Conservation (phyloP, 2,113 vertebrate genomes). For the Campylomormyrus tamandua region DNA sequence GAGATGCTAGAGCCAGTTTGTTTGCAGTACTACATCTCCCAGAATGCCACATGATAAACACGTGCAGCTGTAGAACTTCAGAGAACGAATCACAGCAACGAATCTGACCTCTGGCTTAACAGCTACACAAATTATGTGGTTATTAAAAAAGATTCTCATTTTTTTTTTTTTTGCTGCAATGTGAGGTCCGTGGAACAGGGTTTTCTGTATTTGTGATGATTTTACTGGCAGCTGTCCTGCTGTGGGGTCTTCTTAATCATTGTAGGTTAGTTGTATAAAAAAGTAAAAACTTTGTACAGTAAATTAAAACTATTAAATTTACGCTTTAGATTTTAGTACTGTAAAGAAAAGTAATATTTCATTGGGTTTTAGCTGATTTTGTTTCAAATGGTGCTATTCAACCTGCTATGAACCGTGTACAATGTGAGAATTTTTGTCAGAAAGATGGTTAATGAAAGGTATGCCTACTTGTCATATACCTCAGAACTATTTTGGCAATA, state of each 20-base stretch:
- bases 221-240: constrained; percentile 91
- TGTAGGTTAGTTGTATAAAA: constrained; percentile 76
- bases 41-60: background rate
- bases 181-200: constrained; percentile 74
- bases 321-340: constrained; percentile 89
- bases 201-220: constrained; percentile 58
- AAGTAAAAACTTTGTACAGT: constrained; percentile 83
- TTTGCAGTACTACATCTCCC: background rate
- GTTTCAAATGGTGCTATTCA: constrained; percentile 93
- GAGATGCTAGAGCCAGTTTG: background rate
- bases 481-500: constrained; percentile 98
- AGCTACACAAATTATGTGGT: constrained; percentile 55
- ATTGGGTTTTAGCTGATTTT: constrained; percentile 79
- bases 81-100: constrained; percentile 37
- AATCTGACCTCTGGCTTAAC: constrained; percentile 50
- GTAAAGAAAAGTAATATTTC: constrained; percentile 74
- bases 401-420: constrained; percentile 73
- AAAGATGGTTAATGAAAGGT: constrained; percentile 76
- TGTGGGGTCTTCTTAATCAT: constrained; percentile 77
- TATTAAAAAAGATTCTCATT: background rate
- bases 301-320: constrained; percentile 83
- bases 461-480: constrained; percentile 93
- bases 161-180: constrained; percentile 44
- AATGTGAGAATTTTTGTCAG: constrained; percentile 81
- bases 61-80: background rate